phyloP scores from a whole-genome alignment of 2,797 vertebrate genomes.

The Leptodactylus fallax region DNA sequence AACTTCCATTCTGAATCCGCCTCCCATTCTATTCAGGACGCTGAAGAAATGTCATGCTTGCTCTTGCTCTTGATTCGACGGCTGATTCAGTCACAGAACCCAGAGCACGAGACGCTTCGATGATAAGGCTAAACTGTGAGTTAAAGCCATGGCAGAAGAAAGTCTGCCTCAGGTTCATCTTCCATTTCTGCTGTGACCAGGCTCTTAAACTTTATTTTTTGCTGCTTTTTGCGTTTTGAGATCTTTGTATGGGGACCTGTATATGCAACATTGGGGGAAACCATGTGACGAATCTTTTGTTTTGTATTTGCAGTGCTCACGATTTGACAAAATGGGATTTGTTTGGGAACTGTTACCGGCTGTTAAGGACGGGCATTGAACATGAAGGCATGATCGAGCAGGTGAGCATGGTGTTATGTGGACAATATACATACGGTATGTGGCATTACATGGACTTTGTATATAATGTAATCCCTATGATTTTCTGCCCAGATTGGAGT shows the following conservation, averaged over 20 bases:
- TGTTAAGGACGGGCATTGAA: slow-evolving; percentile 96
- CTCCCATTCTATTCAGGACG: too few species aligned
- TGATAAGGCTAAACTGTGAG: too few species aligned
- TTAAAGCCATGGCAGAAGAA: too few species aligned
- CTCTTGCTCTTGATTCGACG: too few species aligned
- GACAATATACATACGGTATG: neutral
- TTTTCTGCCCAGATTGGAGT: slow-evolving; percentile 86
- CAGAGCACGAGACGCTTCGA: too few species aligned
- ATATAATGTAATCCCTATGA: slow-evolving; percentile 56
- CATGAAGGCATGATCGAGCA: slow-evolving; percentile 99
- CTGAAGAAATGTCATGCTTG: too few species aligned
- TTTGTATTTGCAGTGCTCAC: slow-evolving; percentile 84
- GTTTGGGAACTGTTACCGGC: slow-evolving; percentile 96
- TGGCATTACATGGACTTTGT: neutral
- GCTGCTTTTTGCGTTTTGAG: too few species aligned
- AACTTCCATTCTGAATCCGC: too few species aligned
- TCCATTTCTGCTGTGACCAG: too few species aligned
- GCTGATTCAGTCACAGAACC: too few species aligned
- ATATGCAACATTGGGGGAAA: neutral
- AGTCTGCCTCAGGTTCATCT: too few species aligned
- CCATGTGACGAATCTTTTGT: neutral
- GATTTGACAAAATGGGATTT: slow-evolving; percentile 98
- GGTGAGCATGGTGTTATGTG: slow-evolving; percentile 69
- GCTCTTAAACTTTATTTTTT: too few species aligned
- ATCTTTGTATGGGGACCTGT: neutral